Conservation (phyloP, 2,888 invertebrate species). For the Chrysolina oricalcia region DNA sequence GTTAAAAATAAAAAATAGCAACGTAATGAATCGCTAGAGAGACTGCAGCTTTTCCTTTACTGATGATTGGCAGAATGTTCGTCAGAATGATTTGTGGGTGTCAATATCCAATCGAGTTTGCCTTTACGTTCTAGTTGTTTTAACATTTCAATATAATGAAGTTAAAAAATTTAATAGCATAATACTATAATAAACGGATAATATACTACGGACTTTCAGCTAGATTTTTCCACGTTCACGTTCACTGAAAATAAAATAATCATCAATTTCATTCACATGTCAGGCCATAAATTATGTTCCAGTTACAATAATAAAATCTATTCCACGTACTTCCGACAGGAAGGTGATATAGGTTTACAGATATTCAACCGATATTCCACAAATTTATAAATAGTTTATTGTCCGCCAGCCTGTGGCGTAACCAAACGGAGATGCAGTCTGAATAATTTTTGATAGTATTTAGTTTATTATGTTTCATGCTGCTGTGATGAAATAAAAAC, state of each 20-base stretch:
- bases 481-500: background rate
- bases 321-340: slow-evolving; percentile 20
- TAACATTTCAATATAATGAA: too few relatives aligned
- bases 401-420: background rate
- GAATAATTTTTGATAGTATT: slow-evolving; percentile 6
- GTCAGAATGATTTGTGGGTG: too few relatives aligned
- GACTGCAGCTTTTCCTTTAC: too few relatives aligned
- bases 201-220: background rate
- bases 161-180: too few relatives aligned
- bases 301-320: slow-evolving; percentile 22
- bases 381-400: slow-evolving; percentile 22
- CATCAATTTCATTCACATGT: background rate
- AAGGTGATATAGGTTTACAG: slow-evolving; percentile 21
- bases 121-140: too few relatives aligned
- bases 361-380: slow-evolving; percentile 18
- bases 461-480: background rate
- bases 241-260: background rate
- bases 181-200: too few relatives aligned
- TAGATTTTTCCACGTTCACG: background rate
- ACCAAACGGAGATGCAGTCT: slow-evolving; percentile 15
- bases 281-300: background rate
- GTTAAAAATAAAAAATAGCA: too few relatives aligned
- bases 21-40: too few relatives aligned
- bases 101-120: too few relatives aligned
- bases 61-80: too few relatives aligned